Evolutionary conservation across 1,140 invertebrate species (phyloP).

Genomic region (Wiebesia pumilae): DNA sequence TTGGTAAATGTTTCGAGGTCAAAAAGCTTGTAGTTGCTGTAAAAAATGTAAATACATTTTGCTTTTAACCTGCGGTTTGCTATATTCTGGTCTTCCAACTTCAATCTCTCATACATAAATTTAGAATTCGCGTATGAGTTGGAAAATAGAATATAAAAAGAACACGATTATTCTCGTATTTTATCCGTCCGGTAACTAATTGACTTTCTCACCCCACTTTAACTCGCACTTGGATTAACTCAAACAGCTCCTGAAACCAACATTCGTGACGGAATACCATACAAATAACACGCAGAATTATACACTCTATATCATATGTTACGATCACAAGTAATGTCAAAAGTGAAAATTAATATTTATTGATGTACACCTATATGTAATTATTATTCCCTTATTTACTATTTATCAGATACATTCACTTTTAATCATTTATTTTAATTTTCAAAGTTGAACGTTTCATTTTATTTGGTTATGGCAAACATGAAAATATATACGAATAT

Average conservation of each 20-base stretch:
- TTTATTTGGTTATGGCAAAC: too few species aligned
- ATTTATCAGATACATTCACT: background rate
- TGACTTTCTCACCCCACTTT: conserved; percentile 25
- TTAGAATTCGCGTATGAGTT: background rate
- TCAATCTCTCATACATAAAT: conserved; percentile 17
- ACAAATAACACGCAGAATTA: conserved; percentile 7
- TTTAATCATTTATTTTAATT: background rate
- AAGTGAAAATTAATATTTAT: background rate
- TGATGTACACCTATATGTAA: background rate
- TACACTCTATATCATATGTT: background rate
- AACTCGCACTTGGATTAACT: conserved; percentile 26
- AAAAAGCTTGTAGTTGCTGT: conserved; percentile 17
- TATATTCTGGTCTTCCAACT: background rate
- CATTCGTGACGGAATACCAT: background rate
- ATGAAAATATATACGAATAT: too few species aligned
- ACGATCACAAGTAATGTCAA: background rate
- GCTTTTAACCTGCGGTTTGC: background rate
- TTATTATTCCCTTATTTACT: background rate
- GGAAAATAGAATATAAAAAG: background rate
- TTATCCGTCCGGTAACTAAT: conserved; percentile 28
- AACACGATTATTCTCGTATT: conserved; percentile 11
- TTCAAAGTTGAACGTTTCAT: too few species aligned
- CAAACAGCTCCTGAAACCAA: conserved; percentile 23
- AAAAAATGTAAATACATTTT: conserved; percentile 37
- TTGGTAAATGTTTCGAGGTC: conserved; percentile 17